phyloP scores from a whole-genome alignment of 2,888 invertebrate species.

The Pristionchus entomophagus region DNA sequence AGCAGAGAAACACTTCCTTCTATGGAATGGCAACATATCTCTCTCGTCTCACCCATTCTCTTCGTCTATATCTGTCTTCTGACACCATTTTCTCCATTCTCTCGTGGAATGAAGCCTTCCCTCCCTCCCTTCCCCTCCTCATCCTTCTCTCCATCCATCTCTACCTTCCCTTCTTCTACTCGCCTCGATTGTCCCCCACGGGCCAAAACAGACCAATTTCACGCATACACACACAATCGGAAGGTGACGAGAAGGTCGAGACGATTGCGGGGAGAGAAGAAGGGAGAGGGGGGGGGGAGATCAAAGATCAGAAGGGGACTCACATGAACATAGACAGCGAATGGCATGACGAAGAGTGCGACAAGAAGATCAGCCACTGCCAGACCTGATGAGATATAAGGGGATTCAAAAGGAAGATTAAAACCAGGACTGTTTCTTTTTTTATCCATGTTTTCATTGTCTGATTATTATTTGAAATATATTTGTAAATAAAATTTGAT shows the following conservation, averaged over 20 bases:
- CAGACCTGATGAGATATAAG: conserved; percentile 48
- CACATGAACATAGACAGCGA: conserved; percentile 74
- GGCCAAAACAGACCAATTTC: conserved; percentile 32
- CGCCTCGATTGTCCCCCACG: not conserved
- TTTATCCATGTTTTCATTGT: no score
- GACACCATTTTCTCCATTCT: not conserved
- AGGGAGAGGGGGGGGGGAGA: not conserved
- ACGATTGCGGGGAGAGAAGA: not conserved
- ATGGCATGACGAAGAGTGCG: conserved; percentile 75
- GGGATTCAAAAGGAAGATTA: not conserved
- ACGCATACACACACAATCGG: conserved; percentile 23
- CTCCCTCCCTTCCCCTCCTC: not conserved
- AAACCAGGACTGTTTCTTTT: no score
- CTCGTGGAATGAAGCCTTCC: not conserved
- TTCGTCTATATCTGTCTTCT: conserved; percentile 10
- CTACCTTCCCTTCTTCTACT: not conserved
- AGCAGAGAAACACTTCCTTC: no score
- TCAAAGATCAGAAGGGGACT: conserved; percentile 51
- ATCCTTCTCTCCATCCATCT: not conserved
- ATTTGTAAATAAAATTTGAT: not conserved
- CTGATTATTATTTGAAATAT: not conserved
- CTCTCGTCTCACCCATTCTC: not conserved
- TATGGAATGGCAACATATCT: no score
- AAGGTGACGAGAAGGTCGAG: conserved; percentile 28
- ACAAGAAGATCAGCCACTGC: conserved; percentile 75